Conservation (phyloP, 2,888 invertebrate species). For the Morinoia aosen region DNA sequence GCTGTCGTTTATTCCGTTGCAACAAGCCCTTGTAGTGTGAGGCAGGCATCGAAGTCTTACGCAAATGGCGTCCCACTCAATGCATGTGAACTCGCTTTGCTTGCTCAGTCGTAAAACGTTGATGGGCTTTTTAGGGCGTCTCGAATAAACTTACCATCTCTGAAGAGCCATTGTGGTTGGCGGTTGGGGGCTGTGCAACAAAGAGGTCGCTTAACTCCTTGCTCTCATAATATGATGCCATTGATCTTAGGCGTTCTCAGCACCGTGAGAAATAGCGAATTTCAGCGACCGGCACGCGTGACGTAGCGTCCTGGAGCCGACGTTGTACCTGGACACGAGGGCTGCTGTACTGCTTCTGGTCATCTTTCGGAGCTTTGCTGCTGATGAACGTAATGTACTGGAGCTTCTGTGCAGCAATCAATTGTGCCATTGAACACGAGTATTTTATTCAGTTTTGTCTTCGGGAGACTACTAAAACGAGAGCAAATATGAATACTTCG, state of each 20-base stretch:
- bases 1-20: constrained; percentile 36
- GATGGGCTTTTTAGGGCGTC: constrained; percentile 47
- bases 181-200: constrained; percentile 34
- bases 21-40: constrained; percentile 21
- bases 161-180: constrained; percentile 31
- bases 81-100: constrained; percentile 46
- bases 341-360: not conserved
- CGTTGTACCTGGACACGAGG: not conserved
- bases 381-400: not conserved
- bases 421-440: too few relatives aligned
- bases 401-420: too few relatives aligned
- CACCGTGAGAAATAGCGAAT: constrained; percentile 37
- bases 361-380: not conserved
- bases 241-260: constrained; percentile 31
- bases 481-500: too few relatives aligned
- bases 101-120: constrained; percentile 49
- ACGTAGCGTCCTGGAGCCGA: not conserved
- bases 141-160: constrained; percentile 51
- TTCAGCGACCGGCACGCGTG: constrained; percentile 38
- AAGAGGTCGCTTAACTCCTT: constrained; percentile 37
- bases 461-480: too few relatives aligned
- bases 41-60: not conserved
- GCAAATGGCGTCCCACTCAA: constrained; percentile 23
- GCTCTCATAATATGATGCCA: constrained; percentile 40
- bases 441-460: too few relatives aligned